Base-by-base conservation (phyloP, 1,140 invertebrate genomes). In the Campodea augens region DNA sequence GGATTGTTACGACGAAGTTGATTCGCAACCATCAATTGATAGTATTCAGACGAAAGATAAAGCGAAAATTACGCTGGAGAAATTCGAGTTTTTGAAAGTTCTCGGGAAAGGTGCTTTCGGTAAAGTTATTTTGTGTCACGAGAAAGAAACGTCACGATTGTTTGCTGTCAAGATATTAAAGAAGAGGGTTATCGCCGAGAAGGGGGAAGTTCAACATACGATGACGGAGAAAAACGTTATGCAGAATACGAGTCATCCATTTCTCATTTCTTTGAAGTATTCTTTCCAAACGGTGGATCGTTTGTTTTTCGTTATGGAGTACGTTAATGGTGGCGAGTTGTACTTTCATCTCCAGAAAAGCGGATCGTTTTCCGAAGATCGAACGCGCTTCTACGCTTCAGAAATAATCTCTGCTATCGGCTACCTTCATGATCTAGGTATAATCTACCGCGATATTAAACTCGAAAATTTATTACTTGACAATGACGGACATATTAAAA, bases 51-150 rank as follows among this genome's bases (percentile, higher is more conserved):
- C 29, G 49, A 43, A 15, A 53, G 53, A 29, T n/a, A n/a, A n/a
- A n/a, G n/a, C n/a, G n/a, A n/a, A n/a, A n/a, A 67, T 60, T 57
- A 62, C 52, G 10, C 61, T 78, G 51, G 68, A 73, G 41, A 64
- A 74, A 47, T 78, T 78, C 61, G 58, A 73, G 22, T 62, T 76
- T 19, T 70, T 77, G 48, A 71, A 68, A 56, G 75, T 78, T 13
- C 58, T 78, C 22, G 76, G 76, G 23, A 58, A 77, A 56, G 76
- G 76, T 13, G 77, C 80, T 63, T 78, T 78, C 63, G 76, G 76
- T 59, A 78, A 78, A 58, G 72, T 73, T 20, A 64, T 76, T 45
- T 54, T 76, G 38, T 56, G 65, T 7, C 64, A 72, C 52, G 65
- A 70, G 47, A 65, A 64, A 45, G 60, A 59, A 24, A 67, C 62